These are phyloP conservation scores for Leptinotarsa defecta DNA, from an alignment of 1,140 invertebrate species.

Conservation along the genomic window DNA sequence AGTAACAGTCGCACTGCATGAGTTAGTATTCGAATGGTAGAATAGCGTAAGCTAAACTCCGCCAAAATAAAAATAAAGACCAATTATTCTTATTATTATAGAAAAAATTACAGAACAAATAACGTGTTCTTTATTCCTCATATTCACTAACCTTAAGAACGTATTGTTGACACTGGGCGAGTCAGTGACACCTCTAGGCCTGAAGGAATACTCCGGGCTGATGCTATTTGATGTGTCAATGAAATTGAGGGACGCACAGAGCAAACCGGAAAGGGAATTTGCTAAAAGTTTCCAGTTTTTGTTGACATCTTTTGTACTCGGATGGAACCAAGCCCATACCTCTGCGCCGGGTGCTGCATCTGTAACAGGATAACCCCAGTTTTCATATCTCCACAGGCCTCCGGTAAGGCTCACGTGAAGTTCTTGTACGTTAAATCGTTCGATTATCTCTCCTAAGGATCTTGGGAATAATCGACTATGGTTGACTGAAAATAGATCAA, in stretches of 20 bases:
- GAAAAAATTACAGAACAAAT: too few species aligned
- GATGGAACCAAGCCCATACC: slow-evolving; percentile 88
- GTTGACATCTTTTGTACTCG: slow-evolving; percentile 66
- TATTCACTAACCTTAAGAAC: slow-evolving; percentile 39
- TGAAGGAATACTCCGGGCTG: slow-evolving; percentile 80
- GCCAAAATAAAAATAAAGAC: too few species aligned
- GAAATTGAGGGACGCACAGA: slow-evolving; percentile 96
- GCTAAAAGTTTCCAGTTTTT: slow-evolving; percentile 85
- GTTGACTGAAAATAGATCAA: slow-evolving; percentile 62
- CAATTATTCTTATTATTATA: too few species aligned
- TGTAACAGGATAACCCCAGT: slow-evolving; percentile 89
- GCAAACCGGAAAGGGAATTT: slow-evolving; percentile 87
- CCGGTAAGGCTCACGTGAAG: slow-evolving; percentile 90
- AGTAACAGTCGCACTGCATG: too few species aligned
- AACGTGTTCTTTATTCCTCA: too few species aligned
- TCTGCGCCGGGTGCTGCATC: slow-evolving; percentile 91
- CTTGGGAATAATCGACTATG: slow-evolving; percentile 90
- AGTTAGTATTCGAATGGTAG: too few species aligned
- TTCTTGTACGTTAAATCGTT: slow-evolving; percentile 83
- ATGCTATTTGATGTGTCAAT: slow-evolving; percentile 88
- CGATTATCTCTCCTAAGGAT: slow-evolving; percentile 87
- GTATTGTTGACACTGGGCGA: slow-evolving; percentile 61
- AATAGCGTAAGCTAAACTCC: too few species aligned
- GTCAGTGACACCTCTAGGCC: slow-evolving; percentile 71
- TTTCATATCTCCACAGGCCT: slow-evolving; percentile 89